These are phyloP conservation scores for Ailurus styani DNA, from an alignment of 2,113 vertebrate species.

Conservation along the genomic window DNA sequence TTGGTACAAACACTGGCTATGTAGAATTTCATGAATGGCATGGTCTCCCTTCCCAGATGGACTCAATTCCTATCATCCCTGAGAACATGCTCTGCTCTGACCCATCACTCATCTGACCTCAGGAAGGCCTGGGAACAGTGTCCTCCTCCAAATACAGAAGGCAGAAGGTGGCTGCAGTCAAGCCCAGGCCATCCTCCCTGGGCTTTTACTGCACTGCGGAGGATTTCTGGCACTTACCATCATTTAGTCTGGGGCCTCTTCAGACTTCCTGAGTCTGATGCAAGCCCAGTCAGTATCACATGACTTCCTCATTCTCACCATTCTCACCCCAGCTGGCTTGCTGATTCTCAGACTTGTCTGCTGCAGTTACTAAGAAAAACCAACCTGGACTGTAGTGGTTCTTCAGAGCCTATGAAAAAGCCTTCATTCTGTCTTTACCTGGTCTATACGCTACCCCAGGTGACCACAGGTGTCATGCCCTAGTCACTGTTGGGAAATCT, in stretches of 20 bases:
- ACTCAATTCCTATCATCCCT: background rate
- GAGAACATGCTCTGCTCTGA: background rate
- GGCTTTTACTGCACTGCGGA: background rate
- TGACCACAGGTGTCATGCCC: background rate
- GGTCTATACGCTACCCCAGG: background rate
- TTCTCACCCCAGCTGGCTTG: background rate
- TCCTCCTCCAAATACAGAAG: background rate
- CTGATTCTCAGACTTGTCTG: background rate
- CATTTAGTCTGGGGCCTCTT: background rate
- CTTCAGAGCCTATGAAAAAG: background rate
- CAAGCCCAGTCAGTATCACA: background rate
- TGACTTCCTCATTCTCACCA: background rate
- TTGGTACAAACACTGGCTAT: background rate
- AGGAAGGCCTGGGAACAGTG: background rate
- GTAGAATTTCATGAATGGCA: background rate
- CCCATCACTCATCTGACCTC: background rate
- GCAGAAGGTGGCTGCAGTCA: background rate
- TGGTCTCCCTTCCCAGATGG: background rate
- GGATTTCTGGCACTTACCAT: background rate
- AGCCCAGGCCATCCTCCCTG: background rate
- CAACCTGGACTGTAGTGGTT: background rate
- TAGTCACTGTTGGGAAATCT: background rate
- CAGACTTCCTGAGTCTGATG: background rate
- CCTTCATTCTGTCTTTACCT: background rate
- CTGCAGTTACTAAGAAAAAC: conserved; percentile 14